Evolutionary conservation across 2,797 vertebrate genomes (phyloP).

Genomic region (Onychomys torridus): DNA sequence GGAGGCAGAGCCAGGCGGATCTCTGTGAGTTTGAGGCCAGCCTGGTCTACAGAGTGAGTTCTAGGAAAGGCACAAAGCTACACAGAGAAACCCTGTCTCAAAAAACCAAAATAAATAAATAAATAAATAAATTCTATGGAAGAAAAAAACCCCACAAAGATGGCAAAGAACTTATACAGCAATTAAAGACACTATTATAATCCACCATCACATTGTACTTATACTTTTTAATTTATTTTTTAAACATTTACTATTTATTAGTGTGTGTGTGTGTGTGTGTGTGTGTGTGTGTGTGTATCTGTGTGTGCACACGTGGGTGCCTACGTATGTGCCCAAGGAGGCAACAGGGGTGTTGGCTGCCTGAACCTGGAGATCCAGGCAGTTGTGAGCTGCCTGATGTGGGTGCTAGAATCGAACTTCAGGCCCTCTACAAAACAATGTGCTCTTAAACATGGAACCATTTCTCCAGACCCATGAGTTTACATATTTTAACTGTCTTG

Average conservation of each 20-base stretch:
- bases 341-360: no score
- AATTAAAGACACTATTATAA: slow-evolving; percentile 12
- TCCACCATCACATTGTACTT: background rate
- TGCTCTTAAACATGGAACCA: background rate
- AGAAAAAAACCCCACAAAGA: background rate
- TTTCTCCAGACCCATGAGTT: background rate
- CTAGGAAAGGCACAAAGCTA: no score
- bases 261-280: no score
- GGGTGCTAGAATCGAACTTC: background rate
- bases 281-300: background rate
- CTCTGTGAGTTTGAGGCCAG: no score
- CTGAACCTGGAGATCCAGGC: background rate
- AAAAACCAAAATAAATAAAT: no score
- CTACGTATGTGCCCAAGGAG: background rate
- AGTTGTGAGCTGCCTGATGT: background rate
- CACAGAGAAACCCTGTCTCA: no score
- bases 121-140: background rate
- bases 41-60: no score
- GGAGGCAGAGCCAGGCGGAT: no score
- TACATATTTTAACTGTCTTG: background rate
- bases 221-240: background rate
- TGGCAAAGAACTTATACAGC: background rate
- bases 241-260: background rate
- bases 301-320: background rate
- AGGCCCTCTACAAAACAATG: background rate